phyloP scores from a whole-genome alignment of 2,797 vertebrate genomes.

The Cichlasoma orientale region DNA sequence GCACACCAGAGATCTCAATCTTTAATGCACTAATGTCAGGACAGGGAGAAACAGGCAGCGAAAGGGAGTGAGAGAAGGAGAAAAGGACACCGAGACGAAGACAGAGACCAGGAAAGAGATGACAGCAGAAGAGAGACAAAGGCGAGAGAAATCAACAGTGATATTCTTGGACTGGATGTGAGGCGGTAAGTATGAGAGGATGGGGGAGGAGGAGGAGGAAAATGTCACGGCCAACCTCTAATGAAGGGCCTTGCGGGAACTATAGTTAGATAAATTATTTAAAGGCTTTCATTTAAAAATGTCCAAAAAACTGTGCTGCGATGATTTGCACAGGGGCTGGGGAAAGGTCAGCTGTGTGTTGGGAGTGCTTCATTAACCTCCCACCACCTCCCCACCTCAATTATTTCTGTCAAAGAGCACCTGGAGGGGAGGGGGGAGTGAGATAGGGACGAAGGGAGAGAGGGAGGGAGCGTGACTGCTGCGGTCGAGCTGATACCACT shows the following conservation, averaged over 20 bases:
- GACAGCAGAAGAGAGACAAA: constrained; percentile 59
- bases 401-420: constrained; percentile 81
- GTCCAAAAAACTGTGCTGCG: constrained; percentile 79
- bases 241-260: constrained; percentile 83
- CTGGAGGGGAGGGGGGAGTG: constrained; percentile 31
- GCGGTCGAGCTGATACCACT: constrained; percentile 67
- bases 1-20: constrained; percentile 55
- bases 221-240: constrained; percentile 83
- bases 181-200: constrained; percentile 61
- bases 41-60: constrained; percentile 24
- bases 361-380: constrained; percentile 87
- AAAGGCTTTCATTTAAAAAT: constrained; percentile 87
- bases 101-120: constrained; percentile 28
- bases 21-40: constrained; percentile 69
- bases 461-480: constrained; percentile 48
- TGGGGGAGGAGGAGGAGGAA: constrained; percentile 51
- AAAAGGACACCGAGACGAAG: background rate
- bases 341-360: constrained; percentile 83
- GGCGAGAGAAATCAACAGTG: constrained; percentile 71
- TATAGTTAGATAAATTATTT: constrained; percentile 87
- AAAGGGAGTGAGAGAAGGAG: constrained; percentile 6
- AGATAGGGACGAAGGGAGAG: constrained; percentile 13
- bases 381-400: constrained; percentile 77
- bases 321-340: constrained; percentile 77
- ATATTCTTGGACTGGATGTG: constrained; percentile 78